Conservation (phyloP, 2,113 vertebrate genomes). For the Lampris megalopsis region DNA sequence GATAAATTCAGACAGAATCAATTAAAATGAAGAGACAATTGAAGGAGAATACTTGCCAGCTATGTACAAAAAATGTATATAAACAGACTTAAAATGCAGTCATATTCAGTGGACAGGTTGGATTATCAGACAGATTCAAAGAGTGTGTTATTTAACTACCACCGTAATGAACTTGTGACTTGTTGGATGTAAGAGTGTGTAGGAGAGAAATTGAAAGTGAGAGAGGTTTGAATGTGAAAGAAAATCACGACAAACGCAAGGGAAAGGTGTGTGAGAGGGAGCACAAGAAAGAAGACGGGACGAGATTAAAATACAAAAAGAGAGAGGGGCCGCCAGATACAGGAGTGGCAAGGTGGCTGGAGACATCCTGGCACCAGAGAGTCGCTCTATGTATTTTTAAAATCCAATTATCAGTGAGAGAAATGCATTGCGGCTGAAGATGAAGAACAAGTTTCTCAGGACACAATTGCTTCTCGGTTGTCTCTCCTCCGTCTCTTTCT, state of each 20-base stretch:
- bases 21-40: no score
- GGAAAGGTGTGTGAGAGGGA: neutral
- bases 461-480: slow-evolving; percentile 36
- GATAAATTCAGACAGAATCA: no score
- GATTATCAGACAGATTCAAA: no score
- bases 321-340: slow-evolving; percentile 12
- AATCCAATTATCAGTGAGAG: slow-evolving; percentile 70
- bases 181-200: neutral
- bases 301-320: slow-evolving; percentile 6
- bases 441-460: slow-evolving; percentile 47
- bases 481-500: slow-evolving; percentile 17
- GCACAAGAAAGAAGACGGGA: neutral
- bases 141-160: no score
- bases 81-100: no score
- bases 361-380: slow-evolving; percentile 44
- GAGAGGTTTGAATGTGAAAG: slow-evolving; percentile 9
- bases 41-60: no score
- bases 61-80: no score
- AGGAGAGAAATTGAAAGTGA: slow-evolving; percentile 24
- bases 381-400: slow-evolving; percentile 71
- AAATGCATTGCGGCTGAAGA: slow-evolving; percentile 41
- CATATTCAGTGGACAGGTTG: no score
- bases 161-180: no score
- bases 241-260: neutral
- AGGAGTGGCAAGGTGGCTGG: slow-evolving; percentile 16